phyloP scores from a whole-genome alignment of 1,140 invertebrate genomes.

The Notospermus geniculatus region DNA sequence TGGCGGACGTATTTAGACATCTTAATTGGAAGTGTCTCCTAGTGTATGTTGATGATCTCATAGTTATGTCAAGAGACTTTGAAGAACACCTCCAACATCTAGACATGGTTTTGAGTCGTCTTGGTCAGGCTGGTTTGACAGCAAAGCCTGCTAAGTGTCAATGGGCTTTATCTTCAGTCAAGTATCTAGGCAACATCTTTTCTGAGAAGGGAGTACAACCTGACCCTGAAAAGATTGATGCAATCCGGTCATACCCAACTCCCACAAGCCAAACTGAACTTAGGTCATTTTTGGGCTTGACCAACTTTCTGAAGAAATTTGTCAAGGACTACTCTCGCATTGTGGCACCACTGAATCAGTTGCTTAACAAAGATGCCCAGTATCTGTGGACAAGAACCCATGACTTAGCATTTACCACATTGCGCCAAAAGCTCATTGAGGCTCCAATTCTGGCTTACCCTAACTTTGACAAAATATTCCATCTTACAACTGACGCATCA shows the following conservation, averaged over 20 bases:
- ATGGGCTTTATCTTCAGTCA: constrained; percentile 16
- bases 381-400: constrained; percentile 19
- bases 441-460: constrained; percentile 22
- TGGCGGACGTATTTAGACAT: constrained; percentile 15
- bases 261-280: constrained; percentile 19
- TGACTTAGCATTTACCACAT: constrained; percentile 17
- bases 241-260: constrained; percentile 13
- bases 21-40: constrained; percentile 15
- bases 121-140: constrained; percentile 13
- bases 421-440: constrained; percentile 13
- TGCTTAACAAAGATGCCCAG: constrained; percentile 14
- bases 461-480: constrained; percentile 17
- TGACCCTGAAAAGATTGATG: constrained; percentile 18
- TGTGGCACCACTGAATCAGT: constrained; percentile 4
- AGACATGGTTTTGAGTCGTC: constrained; percentile 16
- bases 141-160: constrained; percentile 23
- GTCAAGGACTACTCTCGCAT: constrained; percentile 22
- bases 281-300: constrained; percentile 22
- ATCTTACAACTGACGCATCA: constrained; percentile 19
- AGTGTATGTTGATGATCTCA: constrained; percentile 26
- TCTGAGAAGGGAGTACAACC: constrained; percentile 19
- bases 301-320: constrained; percentile 25
- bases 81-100: constrained; percentile 24
- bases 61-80: constrained; percentile 19
- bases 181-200: constrained; percentile 25